Base-by-base conservation (phyloP, 2,888 invertebrate species). In the Caenorhabditis sp. region DNA sequence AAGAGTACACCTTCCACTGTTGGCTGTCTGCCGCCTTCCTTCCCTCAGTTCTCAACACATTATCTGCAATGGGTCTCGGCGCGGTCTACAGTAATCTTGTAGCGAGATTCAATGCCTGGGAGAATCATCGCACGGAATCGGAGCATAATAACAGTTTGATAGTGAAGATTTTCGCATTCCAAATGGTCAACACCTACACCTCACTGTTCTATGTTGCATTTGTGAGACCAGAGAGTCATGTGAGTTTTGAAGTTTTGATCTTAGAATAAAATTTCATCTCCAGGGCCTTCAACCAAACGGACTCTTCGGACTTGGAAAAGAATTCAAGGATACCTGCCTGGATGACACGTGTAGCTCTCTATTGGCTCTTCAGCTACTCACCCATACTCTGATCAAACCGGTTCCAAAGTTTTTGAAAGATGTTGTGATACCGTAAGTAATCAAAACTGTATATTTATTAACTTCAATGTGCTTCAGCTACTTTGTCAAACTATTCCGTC, bases 131-230 rank as follows among this genome's bases (percentile, higher is more conserved):
- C n/a, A 93, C 93, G 5, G 90, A 93, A 82, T 93, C 93, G 8
- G 91, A 90, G 66, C 93, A 93, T 87, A 92, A 93, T 79, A 93
- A 93, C 87, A 92, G 93, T 5, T 87, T 94, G 35, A 93, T 93
- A 73, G 92, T 93, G 76, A 94, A 94, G 84, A 87, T 94, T 41
- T 94, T 93, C 89, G 93, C 93, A 35, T 94, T 94, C 90, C 93
- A 93, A 88, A 93, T 94, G 91, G 93, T 93, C 68, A 94, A 94
- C 88, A 93, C 92, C 75, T 94, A 94, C 85, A 91, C 93, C 7
- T 93, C 93, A 0, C 92, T 93, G 58, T 93, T 93, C 87, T 94
- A 94, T 85, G 93, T 93, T 41, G 94, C 93, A 2, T 93, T 94
- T 88, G 92, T 93, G 82, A 89, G 93, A 88, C 93, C 93, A 82